Conservation (phyloP, 2,797 vertebrate species). For the Coracias cyanogaster region DNA sequence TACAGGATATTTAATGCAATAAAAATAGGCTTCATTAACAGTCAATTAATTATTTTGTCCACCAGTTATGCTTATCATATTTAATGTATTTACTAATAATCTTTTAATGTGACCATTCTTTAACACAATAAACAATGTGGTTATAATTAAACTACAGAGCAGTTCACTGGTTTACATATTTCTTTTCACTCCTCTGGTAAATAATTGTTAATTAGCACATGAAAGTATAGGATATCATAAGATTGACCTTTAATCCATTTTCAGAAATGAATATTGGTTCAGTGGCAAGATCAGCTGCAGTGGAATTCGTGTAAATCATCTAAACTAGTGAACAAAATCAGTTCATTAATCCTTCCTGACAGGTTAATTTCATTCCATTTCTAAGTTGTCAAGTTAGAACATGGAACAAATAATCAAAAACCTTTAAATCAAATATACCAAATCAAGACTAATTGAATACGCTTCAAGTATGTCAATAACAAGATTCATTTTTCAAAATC, state of each 20-base stretch:
- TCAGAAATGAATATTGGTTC: slow-evolving; percentile 53
- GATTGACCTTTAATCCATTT: slow-evolving; percentile 30
- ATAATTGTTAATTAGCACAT: slow-evolving; percentile 44
- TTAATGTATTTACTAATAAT: background rate
- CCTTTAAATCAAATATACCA: slow-evolving; percentile 74
- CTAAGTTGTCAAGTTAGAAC: slow-evolving; percentile 73
- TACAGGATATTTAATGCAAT: background rate
- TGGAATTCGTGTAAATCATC: slow-evolving; percentile 58
- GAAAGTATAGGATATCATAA: slow-evolving; percentile 20
- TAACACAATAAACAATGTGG: background rate
- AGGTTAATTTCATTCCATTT: slow-evolving; percentile 73
- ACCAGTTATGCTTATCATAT: background rate
- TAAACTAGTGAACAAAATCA: slow-evolving; percentile 65
- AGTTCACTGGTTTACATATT: background rate
- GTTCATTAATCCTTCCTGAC: slow-evolving; percentile 75
- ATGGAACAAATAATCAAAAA: slow-evolving; percentile 75
- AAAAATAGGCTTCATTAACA: background rate
- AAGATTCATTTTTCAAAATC: slow-evolving; percentile 70
- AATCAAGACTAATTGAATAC: slow-evolving; percentile 74
- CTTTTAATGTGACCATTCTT: background rate
- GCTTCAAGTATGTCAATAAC: slow-evolving; percentile 62
- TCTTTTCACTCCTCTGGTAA: background rate
- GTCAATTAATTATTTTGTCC: background rate
- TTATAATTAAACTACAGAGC: slow-evolving; percentile 16
- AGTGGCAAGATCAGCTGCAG: slow-evolving; percentile 14